Evolutionary conservation across 2,113 vertebrate species (phyloP), one percentile per base, ranked within the genome.

Genomic region (Smithornis capensis): DNA sequence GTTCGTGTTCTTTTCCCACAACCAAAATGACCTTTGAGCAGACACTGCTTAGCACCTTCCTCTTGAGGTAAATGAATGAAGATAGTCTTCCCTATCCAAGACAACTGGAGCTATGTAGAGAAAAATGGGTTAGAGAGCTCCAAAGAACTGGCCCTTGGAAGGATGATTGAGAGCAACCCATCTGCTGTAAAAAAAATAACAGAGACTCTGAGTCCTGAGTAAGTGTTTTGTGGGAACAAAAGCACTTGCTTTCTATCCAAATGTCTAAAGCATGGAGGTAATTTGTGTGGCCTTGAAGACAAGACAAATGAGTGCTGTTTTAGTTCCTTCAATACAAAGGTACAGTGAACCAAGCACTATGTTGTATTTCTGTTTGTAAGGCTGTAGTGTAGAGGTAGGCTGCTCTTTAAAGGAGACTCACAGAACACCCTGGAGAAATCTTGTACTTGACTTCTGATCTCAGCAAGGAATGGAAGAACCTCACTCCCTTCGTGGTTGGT

Each of bases 121-220:
- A 8, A 33, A 24, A 18, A 44, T 7, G 24, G 6, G 2, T 14
- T 69, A 11, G 37, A 84, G 64, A 57, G 10, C n/a, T 79, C 19
- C 28, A 16, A 53, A 64, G 35, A 56, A 1, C 4, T 49, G 68
- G 4, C 21, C 31, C 24, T 44, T 65, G 70, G 27, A 53, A 76
- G 52, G 53, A 38, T 1, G 0, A 1, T 4, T 0, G 1, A 49
- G 37, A 19, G 14, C 53, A 73, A 5, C 38, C 83, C 37, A 8
- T 45, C 5, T 0, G 0, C 0, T 0, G 25, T 19, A 53, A 4
- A 38, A 17, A 15, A 60, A 63, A 27, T 5, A 33, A 14, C 15
- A 10, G 57, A 76, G 49, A 5, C 38, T 44, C 10, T 4, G 21
- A 47, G 19, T 38, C 38, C 22, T 28, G 35, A 29, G 42, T 22